Conservation (phyloP, 2,888 invertebrate genomes). For the Drosophila infuscata region DNA sequence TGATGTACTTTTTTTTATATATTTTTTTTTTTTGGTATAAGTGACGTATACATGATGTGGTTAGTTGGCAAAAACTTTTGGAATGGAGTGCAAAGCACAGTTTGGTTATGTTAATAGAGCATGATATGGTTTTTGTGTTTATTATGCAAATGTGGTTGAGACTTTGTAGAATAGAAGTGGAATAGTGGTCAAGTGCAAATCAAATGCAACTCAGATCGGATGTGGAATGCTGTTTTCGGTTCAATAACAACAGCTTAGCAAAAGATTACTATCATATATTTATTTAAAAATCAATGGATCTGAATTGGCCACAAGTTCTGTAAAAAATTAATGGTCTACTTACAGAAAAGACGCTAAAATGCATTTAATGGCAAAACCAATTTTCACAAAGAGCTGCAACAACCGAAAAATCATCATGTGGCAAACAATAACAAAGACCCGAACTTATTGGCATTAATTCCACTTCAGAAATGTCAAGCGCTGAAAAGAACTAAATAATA, state of each 20-base stretch:
- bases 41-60: constrained; percentile 57
- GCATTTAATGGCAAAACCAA: constrained; percentile 37
- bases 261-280: background rate
- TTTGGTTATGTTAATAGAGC: constrained; percentile 58
- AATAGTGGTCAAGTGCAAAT: constrained; percentile 41
- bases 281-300: background rate
- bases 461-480: constrained; percentile 53
- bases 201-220: constrained; percentile 51
- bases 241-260: constrained; percentile 16
- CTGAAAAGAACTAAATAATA: constrained; percentile 15
- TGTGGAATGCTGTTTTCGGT: constrained; percentile 17
- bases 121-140: constrained; percentile 53
- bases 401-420: constrained; percentile 10
- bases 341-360: background rate
- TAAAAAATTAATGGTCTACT: background rate
- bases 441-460: constrained; percentile 54
- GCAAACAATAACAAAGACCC: constrained; percentile 13
- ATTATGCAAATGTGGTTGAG: constrained; percentile 48
- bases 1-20: constrained; percentile 6
- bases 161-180: constrained; percentile 11
- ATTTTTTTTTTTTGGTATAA: constrained; percentile 18
- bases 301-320: background rate
- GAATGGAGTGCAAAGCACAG: constrained; percentile 53
- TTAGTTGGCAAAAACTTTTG: constrained; percentile 41
- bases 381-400: constrained; percentile 29